Evolutionary conservation across 92 coral and sea anemone species (phyloP).

Genomic region (Siderastrea radians): DNA sequence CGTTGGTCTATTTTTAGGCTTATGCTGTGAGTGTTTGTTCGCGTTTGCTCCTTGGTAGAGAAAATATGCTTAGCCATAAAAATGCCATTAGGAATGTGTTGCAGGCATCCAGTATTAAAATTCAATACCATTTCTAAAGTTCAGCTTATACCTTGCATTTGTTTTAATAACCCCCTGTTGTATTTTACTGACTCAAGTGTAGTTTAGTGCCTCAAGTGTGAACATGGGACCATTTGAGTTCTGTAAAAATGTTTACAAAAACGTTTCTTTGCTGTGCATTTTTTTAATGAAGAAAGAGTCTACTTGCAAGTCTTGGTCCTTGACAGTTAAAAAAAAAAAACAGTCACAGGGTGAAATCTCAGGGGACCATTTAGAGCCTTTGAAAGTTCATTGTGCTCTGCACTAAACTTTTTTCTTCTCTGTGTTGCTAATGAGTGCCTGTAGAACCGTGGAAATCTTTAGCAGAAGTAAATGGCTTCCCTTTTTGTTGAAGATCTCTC

Average conservation of each 20-base stretch:
- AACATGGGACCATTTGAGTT: not conserved
- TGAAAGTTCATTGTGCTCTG: slow-evolving; percentile 5
- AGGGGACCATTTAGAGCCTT: not conserved
- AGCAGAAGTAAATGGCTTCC: slow-evolving; percentile 33
- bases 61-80: slow-evolving; percentile 7
- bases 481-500: slow-evolving; percentile 19
- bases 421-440: slow-evolving; percentile 35
- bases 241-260: not conserved
- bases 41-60: not conserved
- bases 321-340: not conserved
- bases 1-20: slow-evolving; percentile 6
- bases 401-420: not conserved
- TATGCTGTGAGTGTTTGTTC: not conserved
- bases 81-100: slow-evolving; percentile 7
- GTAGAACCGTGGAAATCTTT: slow-evolving; percentile 22
- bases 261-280: not conserved
- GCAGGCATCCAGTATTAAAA: not conserved
- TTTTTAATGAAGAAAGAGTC: no score
- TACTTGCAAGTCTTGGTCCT: no score
- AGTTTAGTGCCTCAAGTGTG: not conserved
- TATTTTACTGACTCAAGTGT: not conserved
- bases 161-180: slow-evolving; percentile 46
- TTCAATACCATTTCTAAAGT: slow-evolving; percentile 4
- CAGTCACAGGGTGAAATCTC: not conserved
- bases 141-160: not conserved